Conservation (phyloP, 2,797 vertebrate species). For the Rhabdophis nuchalis region DNA sequence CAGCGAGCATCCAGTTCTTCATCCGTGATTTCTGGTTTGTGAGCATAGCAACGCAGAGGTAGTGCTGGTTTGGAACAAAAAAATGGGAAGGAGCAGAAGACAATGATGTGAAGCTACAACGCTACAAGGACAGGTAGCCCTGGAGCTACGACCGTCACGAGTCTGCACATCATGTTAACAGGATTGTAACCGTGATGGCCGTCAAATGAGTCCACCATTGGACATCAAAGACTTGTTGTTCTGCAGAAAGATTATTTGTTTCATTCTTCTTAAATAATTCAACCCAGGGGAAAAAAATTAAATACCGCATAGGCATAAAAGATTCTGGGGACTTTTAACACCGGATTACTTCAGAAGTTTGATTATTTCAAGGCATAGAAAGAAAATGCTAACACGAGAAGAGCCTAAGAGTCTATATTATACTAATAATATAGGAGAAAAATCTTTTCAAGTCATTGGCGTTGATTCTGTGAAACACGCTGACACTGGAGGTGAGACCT, state of each 20-base stretch:
- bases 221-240: not conserved
- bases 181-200: rapidly evolving
- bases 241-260: not conserved
- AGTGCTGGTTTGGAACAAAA: constrained; percentile 53
- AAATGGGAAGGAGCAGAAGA: not conserved
- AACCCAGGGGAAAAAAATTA: not conserved
- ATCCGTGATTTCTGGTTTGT: constrained; percentile 85
- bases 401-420: not conserved
- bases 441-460: not conserved
- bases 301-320: not conserved
- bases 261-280: not conserved
- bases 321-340: not conserved
- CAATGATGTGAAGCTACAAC: not conserved
- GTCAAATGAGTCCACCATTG: not conserved
- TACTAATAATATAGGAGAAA: not conserved
- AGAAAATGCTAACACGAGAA: not conserved
- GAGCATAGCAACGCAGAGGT: constrained; percentile 84
- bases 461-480: not conserved
- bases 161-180: not conserved
- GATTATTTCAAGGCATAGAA: not conserved
- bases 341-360: not conserved
- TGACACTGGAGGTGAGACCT: no score
- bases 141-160: not conserved
- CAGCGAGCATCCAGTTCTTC: constrained; percentile 96
- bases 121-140: not conserved